phyloP scores from a whole-genome alignment of 2,113 vertebrate species.

The Oxyura jamaicensis region DNA sequence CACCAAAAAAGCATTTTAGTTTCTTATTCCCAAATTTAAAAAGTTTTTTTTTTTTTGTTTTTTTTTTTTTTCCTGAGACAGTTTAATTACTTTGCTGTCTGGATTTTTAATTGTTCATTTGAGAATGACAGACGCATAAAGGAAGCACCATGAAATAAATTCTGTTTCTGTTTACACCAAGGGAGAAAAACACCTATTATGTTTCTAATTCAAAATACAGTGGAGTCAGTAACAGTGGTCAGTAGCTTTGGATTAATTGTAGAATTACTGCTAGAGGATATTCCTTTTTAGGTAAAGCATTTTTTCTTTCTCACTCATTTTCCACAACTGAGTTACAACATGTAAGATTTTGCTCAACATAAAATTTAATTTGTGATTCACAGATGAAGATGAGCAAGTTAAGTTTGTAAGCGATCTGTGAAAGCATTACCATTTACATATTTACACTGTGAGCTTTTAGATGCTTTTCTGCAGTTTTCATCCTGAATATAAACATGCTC shows the following conservation, averaged over 20 bases:
- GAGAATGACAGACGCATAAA: not conserved
- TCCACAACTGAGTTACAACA: not conserved
- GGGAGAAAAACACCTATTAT: not conserved
- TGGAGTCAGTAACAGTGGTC: not conserved
- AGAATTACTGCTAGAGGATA: not conserved
- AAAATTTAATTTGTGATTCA: not conserved
- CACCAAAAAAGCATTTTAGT: slow-evolving; percentile 14
- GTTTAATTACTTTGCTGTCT: slow-evolving; percentile 50
- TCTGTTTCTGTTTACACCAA: not conserved
- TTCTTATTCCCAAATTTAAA: not conserved
- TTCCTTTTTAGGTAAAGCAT: not conserved
- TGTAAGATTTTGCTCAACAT: not conserved
- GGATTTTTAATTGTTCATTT: slow-evolving; percentile 24
- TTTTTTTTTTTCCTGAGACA: not conserved
- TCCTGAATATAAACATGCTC: not conserved
- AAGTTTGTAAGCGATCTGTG: not conserved
- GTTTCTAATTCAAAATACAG: not conserved
- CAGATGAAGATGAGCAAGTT: not conserved
- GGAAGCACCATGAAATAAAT: not conserved
- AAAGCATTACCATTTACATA: not conserved
- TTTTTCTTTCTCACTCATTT: not conserved
- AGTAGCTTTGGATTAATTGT: not conserved
- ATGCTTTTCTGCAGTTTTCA: not conserved
- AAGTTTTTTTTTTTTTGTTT: no score
- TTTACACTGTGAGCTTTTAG: not conserved